These are phyloP conservation scores for Cyclina sinensis DNA, from an alignment of 1,140 invertebrate genomes.

Conservation along the genomic window DNA sequence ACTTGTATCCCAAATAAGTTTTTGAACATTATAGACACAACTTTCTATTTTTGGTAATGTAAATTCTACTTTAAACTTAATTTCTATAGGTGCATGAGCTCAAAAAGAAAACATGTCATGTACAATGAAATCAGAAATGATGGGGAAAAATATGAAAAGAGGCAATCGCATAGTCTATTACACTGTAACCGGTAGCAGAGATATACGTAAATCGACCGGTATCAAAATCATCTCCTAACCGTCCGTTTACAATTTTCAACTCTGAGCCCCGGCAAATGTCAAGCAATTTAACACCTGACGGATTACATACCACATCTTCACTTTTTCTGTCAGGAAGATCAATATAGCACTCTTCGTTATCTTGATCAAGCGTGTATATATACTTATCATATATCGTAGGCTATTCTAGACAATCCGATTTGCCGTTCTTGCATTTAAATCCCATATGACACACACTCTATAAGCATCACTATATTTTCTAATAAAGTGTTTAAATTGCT, in stretches of 20 bases:
- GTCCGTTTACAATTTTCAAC: constrained; percentile 14
- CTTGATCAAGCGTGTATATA: background rate
- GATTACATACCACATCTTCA: constrained; percentile 15
- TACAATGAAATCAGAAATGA: constrained; percentile 1
- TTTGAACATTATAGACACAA: background rate
- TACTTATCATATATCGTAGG: background rate
- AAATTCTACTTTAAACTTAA: background rate
- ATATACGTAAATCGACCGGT: background rate
- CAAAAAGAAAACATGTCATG: constrained; percentile 4
- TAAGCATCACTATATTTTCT: constrained; percentile 6
- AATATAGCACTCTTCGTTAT: background rate
- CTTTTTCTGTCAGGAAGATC: background rate
- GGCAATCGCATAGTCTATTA: constrained; percentile 3
- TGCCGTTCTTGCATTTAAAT: constrained; percentile 10
- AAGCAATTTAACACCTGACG: background rate
- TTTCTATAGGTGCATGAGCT: background rate
- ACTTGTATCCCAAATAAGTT: constrained; percentile 6
- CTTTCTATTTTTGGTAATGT: background rate
- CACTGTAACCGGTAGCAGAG: background rate
- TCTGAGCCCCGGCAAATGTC: constrained; percentile 10
- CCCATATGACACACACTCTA: background rate
- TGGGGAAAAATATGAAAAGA: background rate
- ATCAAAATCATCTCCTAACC: background rate
- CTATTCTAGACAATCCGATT: background rate
- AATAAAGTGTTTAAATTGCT: background rate